Evolutionary conservation across 2,113 vertebrate species (phyloP).

Genomic region (Ailuropoda melanoleuca): DNA sequence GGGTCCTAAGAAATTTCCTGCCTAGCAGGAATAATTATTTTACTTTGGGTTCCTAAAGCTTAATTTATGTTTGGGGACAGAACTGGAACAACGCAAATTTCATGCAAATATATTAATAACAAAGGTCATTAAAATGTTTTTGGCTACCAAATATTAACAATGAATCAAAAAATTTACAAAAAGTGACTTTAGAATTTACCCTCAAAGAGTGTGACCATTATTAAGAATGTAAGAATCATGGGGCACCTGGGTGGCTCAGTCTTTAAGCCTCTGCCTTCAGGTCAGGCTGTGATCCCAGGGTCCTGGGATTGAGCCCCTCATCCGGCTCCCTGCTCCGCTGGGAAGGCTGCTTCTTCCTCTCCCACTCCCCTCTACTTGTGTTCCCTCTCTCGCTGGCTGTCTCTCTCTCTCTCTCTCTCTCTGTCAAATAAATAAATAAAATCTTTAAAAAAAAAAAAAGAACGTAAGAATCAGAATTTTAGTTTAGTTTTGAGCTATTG

Average conservation of each 20-base stretch:
- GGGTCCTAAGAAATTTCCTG: background rate
- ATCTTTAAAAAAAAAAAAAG: background rate
- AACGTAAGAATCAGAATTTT: background rate
- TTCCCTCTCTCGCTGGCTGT: too few relatives aligned
- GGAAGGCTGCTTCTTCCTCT: too few relatives aligned
- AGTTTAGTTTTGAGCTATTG: background rate
- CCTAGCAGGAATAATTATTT: background rate
- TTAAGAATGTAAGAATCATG: background rate
- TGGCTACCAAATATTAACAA: background rate
- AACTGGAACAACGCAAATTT: background rate
- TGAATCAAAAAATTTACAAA: background rate
- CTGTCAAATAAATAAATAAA: too few relatives aligned
- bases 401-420: too few relatives aligned
- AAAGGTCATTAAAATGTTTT: background rate
- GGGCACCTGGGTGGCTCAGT: too few relatives aligned
- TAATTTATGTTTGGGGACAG: background rate
- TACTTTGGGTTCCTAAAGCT: background rate
- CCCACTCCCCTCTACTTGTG: too few relatives aligned
- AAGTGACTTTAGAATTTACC: background rate
- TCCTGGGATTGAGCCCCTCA: too few relatives aligned
- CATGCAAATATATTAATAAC: background rate
- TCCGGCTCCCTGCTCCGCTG: too few relatives aligned
- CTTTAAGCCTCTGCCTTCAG: too few relatives aligned
- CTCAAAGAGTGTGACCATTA: background rate
- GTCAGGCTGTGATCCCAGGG: too few relatives aligned